Evolutionary conservation across 2,888 invertebrate genomes (phyloP).

Genomic region (Micropterix aruncella): DNA sequence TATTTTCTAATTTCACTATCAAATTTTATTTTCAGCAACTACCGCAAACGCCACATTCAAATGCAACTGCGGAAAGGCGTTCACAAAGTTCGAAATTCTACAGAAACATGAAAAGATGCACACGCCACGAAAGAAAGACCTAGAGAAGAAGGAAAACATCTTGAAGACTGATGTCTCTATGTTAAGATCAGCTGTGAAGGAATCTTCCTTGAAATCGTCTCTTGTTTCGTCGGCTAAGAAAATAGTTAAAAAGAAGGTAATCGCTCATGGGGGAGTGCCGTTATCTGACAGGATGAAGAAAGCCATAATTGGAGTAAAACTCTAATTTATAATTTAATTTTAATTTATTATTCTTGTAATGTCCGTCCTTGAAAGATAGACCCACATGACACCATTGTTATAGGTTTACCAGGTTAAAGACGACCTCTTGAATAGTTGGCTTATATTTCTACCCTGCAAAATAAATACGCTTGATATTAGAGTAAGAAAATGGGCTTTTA

Average conservation of each 20-base stretch:
- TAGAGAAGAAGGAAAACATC: background rate
- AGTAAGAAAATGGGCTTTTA: too few relatives aligned
- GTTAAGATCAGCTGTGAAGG: slow-evolving; percentile 9
- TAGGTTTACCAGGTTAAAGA: too few relatives aligned
- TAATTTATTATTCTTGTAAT: too few relatives aligned
- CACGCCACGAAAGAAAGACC: slow-evolving; percentile 23
- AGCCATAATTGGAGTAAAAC: slow-evolving; percentile 10
- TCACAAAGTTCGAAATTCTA: slow-evolving; percentile 29
- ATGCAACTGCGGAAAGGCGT: slow-evolving; percentile 34
- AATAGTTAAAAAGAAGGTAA: slow-evolving; percentile 4
- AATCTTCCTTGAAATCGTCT: slow-evolving; percentile 7
- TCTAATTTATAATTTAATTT: too few relatives aligned
- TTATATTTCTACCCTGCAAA: too few relatives aligned
- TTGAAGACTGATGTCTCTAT: slow-evolving; percentile 8
- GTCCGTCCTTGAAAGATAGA: too few relatives aligned
- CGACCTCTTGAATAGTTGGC: too few relatives aligned
- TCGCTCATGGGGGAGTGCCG: slow-evolving; percentile 13
- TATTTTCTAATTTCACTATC: too few relatives aligned
- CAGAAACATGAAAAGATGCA: slow-evolving; percentile 30
- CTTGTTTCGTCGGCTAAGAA: slow-evolving; percentile 5
- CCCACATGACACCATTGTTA: too few relatives aligned
- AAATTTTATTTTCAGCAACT: slow-evolving; percentile 4
- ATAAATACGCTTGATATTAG: too few relatives aligned
- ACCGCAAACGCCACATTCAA: slow-evolving; percentile 5
- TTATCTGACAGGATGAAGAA: slow-evolving; percentile 13